These are phyloP conservation scores for Drosophila antonietae DNA, from an alignment of 2,888 invertebrate genomes.

Conservation along the genomic window DNA sequence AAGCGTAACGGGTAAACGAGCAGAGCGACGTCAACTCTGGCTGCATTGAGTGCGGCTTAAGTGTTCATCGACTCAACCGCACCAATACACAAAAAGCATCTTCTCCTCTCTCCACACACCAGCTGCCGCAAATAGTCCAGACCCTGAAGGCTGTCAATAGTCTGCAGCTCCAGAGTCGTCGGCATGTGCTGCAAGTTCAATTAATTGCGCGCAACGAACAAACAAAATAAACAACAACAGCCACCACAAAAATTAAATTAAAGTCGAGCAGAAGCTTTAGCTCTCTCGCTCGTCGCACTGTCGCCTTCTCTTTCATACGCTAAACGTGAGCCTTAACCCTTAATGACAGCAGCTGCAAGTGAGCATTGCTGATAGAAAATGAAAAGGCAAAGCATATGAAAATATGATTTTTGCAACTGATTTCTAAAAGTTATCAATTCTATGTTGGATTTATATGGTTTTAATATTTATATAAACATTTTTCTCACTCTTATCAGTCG, in stretches of 20 bases:
- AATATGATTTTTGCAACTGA: neutral
- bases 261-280: slow-evolving; percentile 68
- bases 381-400: too few relatives aligned
- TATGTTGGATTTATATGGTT: neutral
- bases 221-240: slow-evolving; percentile 68
- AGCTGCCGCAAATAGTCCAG: slow-evolving; percentile 31
- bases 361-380: neutral
- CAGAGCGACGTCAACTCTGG: slow-evolving; percentile 57
- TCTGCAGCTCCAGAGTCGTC: slow-evolving; percentile 38
- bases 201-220: slow-evolving; percentile 82
- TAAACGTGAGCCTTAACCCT: neutral
- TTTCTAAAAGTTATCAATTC: neutral
- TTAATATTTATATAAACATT: neutral
- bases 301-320: neutral
- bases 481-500: too few relatives aligned
- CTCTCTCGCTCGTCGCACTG: neutral
- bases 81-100: slow-evolving; percentile 52
- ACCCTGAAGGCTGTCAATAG: slow-evolving; percentile 76
- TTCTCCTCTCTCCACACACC: neutral
- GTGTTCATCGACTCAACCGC: slow-evolving; percentile 78
- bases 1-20: slow-evolving; percentile 77
- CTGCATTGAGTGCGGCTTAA: slow-evolving; percentile 77
- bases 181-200: slow-evolving; percentile 80
- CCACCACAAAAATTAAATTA: slow-evolving; percentile 83
- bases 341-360: slow-evolving; percentile 42